Conservation (phyloP, 2,113 vertebrate genomes). For the Laticauda laticaudata region DNA sequence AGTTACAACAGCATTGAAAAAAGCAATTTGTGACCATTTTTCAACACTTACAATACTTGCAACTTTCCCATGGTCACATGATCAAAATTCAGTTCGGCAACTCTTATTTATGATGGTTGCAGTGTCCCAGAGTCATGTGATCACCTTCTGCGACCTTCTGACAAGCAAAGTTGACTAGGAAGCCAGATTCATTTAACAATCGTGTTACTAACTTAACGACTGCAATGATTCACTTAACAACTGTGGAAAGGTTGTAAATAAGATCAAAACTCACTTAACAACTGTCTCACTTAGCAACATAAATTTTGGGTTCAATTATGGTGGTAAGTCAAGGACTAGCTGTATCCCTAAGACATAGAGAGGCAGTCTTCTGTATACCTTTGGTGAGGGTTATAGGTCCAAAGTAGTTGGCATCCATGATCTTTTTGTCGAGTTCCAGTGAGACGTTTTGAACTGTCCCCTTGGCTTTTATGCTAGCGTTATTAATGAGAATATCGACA, state of each 20-base stretch:
- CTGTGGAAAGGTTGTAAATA: background rate
- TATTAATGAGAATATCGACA: slow-evolving; percentile 90
- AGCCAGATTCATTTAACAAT: background rate
- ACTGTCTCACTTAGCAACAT: background rate
- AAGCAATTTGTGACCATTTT: background rate
- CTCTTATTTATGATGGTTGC: background rate
- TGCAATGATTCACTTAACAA: background rate
- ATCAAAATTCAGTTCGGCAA: background rate
- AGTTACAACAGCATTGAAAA: background rate
- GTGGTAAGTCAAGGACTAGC: background rate
- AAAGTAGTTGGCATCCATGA: slow-evolving; percentile 97
- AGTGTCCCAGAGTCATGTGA: background rate
- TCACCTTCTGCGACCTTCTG: background rate
- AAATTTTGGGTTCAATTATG: background rate
- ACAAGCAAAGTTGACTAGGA: background rate
- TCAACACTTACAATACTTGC: background rate
- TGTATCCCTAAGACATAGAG: background rate
- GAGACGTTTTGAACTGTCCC: slow-evolving; percentile 86
- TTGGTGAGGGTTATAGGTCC: slow-evolving; percentile 90
- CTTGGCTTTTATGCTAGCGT: slow-evolving; percentile 90
- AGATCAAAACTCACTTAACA: background rate
- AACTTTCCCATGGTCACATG: background rate
- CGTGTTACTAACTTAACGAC: background rate
- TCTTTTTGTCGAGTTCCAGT: slow-evolving; percentile 88
- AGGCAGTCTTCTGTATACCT: slow-evolving; percentile 70